Evolutionary conservation across 2,888 invertebrate genomes (phyloP).

Genomic region (Oithona nana): DNA sequence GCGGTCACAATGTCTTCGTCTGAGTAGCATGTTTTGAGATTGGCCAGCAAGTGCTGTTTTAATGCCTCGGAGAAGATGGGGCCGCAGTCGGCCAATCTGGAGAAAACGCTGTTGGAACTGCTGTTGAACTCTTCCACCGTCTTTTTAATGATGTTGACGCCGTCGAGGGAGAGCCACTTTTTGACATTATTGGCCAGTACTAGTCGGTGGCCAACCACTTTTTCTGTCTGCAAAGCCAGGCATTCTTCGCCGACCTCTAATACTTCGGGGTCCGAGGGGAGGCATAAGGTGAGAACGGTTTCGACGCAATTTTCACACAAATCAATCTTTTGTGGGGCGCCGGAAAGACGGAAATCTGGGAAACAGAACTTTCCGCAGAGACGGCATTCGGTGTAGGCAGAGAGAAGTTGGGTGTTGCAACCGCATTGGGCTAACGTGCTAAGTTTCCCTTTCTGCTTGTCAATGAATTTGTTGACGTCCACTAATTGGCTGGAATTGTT

Average conservation of each 20-base stretch:
- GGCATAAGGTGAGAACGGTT: conserved; percentile 11
- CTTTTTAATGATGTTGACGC: conserved; percentile 7
- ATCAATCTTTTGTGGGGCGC: background rate
- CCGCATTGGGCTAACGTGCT: conserved; percentile 3
- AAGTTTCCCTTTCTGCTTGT: conserved; percentile 2
- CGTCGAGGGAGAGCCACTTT: conserved; percentile 11
- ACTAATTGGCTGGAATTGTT: conserved; percentile 1
- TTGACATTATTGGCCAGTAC: conserved; percentile 13
- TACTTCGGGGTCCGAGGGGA: conserved; percentile 12
- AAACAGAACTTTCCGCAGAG: conserved; percentile 15
- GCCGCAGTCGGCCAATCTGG: background rate
- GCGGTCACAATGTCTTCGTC: background rate
- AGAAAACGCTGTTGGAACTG: background rate
- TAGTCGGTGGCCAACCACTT: conserved; percentile 10
- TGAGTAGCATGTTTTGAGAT: background rate
- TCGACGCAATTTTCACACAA: conserved; percentile 15
- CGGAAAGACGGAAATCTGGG: conserved; percentile 14
- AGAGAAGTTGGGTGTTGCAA: conserved; percentile 11
- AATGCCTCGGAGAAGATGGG: background rate
- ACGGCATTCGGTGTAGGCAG: conserved; percentile 6
- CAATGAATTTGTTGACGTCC: conserved; percentile 6
- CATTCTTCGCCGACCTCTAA: background rate
- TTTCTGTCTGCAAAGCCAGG: background rate
- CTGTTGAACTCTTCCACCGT: conserved; percentile 9
- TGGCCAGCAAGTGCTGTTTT: background rate